Percentiles rank a stretch among this genome's conserved stretches.
Evolutionary conservation across 1,140 invertebrate genomes (phyloP).

Genomic region (Drosophila trapezifrons): DNA sequence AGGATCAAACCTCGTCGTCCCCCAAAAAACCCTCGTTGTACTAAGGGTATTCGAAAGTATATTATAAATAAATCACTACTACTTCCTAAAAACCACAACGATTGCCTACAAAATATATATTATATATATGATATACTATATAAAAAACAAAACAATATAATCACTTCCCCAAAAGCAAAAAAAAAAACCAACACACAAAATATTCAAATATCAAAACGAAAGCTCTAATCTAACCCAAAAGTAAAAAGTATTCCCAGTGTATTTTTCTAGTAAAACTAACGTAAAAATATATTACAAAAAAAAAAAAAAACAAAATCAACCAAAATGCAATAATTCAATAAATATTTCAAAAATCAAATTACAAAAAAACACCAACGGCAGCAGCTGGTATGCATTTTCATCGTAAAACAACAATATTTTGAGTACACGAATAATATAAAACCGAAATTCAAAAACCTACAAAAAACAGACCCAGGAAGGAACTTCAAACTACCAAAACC

Average conservation of each 20-base stretch:
- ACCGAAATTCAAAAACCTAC: slow-evolving; percentile 26
- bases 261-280: slow-evolving; percentile 81
- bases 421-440: slow-evolving; percentile 40
- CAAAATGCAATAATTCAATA: slow-evolving; percentile 58
- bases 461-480: slow-evolving; percentile 40
- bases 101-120: slow-evolving; percentile 79
- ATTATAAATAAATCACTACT: slow-evolving; percentile 74
- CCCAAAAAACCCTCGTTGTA: slow-evolving; percentile 37
- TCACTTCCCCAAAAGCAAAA: slow-evolving; percentile 56
- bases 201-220: slow-evolving; percentile 75
- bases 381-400: slow-evolving; percentile 76
- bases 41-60: slow-evolving; percentile 57
- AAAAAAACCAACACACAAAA: slow-evolving; percentile 40
- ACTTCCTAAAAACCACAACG: slow-evolving; percentile 81
- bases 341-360: slow-evolving; percentile 55
- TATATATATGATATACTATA: slow-evolving; percentile 58
- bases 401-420: slow-evolving; percentile 52
- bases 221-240: slow-evolving; percentile 66
- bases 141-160: slow-evolving; percentile 67
- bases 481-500: slow-evolving; percentile 55
- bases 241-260: slow-evolving; percentile 70
- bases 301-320: slow-evolving; percentile 39
- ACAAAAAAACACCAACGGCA: slow-evolving; percentile 57
- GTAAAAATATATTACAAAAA: slow-evolving; percentile 31
- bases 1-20: slow-evolving; percentile 32